A percentile compares a stretch with the other conserved stretches of the same genome.
These are phyloP conservation scores for Pseudoips prasinana DNA, from an alignment of 2,888 invertebrate genomes.

Conservation along the genomic window DNA sequence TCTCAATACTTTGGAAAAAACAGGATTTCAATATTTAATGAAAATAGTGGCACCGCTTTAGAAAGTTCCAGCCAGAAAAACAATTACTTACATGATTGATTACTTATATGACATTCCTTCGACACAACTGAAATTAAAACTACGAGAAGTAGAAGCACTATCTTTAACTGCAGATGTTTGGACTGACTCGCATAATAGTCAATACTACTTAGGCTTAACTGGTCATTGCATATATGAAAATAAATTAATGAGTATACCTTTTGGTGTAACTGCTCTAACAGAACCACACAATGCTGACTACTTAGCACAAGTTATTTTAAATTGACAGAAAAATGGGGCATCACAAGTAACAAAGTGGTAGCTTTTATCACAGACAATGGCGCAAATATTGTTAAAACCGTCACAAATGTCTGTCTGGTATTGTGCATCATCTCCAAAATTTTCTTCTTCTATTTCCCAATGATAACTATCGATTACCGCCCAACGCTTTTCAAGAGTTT, in stretches of 20 bases:
- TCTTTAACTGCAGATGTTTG: slow-evolving; percentile 30
- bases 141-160: slow-evolving; percentile 23
- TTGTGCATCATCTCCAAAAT: no score
- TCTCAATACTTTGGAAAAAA: slow-evolving; percentile 22
- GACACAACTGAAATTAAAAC: slow-evolving; percentile 22
- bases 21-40: slow-evolving; percentile 21
- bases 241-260: slow-evolving; percentile 25
- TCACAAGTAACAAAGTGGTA: slow-evolving; percentile 23
- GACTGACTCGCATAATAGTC: slow-evolving; percentile 22
- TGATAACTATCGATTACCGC: no score
- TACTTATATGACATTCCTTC: slow-evolving; percentile 27
- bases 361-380: slow-evolving; percentile 21
- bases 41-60: slow-evolving; percentile 17
- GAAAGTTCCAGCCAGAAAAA: slow-evolving; percentile 21
- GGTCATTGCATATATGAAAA: slow-evolving; percentile 24
- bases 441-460: no score
- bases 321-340: slow-evolving; percentile 23
- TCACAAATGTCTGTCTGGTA: slow-evolving; percentile 28
- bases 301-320: slow-evolving; percentile 21
- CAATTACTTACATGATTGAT: slow-evolving; percentile 24
- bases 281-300: slow-evolving; percentile 27
- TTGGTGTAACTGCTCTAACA: slow-evolving; percentile 23
- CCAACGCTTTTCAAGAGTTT: no score
- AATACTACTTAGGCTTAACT: slow-evolving; percentile 27
- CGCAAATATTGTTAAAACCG: slow-evolving; percentile 22